phyloP scores from a whole-genome alignment of 1,140 invertebrate species.

The Hyles vespertilio region DNA sequence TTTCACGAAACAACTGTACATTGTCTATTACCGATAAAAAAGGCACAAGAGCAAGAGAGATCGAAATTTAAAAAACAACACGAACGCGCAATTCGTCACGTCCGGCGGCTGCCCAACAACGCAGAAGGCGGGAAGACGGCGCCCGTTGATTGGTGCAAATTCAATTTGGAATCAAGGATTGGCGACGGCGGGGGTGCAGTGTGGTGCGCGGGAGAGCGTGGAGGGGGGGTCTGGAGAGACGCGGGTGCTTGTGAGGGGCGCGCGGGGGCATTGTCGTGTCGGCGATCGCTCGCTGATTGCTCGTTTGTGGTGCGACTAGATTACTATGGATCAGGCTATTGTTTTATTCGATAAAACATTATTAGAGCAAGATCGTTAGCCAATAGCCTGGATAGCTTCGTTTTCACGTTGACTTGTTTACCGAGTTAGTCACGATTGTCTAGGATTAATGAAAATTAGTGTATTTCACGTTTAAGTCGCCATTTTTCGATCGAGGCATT shows the following conservation, averaged over 20 bases:
- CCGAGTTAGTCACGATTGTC: no score
- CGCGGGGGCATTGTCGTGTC: conserved; percentile 64
- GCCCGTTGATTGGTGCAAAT: conserved; percentile 72
- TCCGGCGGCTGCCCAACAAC: conserved; percentile 41
- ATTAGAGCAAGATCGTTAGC: neutral
- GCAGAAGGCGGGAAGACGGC: conserved; percentile 68
- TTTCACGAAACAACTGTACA: conserved; percentile 16
- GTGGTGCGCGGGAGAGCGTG: conserved; percentile 8
- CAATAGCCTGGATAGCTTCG: no score
- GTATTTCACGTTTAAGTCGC: no score
- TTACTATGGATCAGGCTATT: conserved; percentile 33
- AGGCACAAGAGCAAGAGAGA: neutral
- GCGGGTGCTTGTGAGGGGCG: neutral
- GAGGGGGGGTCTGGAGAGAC: conserved; percentile 5
- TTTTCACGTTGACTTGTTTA: no score
- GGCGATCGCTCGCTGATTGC: conserved; percentile 72
- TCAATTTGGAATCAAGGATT: conserved; percentile 66
- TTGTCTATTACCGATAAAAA: no score
- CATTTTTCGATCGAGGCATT: no score
- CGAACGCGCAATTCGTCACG: conserved; percentile 35
- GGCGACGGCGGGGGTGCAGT: conserved; percentile 15
- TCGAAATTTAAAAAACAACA: conserved; percentile 29
- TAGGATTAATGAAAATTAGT: no score
- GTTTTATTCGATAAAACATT: conserved; percentile 7
- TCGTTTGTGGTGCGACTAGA: conserved; percentile 60